Evolutionary conservation across 2,113 vertebrate species (phyloP).

Genomic region (Muntiacus muntjak): DNA sequence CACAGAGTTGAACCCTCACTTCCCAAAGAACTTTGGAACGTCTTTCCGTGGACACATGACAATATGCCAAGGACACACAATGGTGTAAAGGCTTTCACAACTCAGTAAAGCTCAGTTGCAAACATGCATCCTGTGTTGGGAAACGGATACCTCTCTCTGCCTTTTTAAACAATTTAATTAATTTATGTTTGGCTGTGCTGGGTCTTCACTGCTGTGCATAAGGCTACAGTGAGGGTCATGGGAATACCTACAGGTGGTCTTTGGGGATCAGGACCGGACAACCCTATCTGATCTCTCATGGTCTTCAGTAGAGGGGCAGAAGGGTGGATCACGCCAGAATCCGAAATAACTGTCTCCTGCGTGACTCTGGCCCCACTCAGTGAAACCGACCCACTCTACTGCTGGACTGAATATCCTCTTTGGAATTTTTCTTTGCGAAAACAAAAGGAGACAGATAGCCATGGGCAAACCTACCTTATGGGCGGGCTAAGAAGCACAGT

Average conservation of each 20-base stretch:
- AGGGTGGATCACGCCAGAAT: rapidly evolving
- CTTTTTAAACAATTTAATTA: neutral
- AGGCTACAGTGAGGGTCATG: neutral
- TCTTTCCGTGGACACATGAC: neutral
- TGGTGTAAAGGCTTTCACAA: neutral
- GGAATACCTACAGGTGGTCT: neutral
- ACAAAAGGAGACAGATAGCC: neutral
- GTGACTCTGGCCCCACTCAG: neutral
- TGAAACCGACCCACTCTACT: too few species aligned
- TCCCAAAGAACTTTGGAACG: neutral
- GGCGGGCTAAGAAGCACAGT: neutral
- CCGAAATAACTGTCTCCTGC: neutral
- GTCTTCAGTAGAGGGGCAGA: neutral
- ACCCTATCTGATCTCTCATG: neutral
- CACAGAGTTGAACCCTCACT: neutral
- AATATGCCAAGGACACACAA: neutral
- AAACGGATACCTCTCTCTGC: neutral
- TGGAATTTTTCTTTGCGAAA: neutral
- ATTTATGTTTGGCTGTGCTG: neutral
- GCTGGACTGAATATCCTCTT: neutral
- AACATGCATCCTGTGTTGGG: neutral
- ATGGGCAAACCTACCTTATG: neutral
- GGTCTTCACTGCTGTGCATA: neutral
- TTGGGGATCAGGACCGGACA: neutral
- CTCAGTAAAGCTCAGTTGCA: neutral